phyloP scores from a whole-genome alignment of 2,888 invertebrate genomes.

The Pyrrhosoma nymphula region DNA sequence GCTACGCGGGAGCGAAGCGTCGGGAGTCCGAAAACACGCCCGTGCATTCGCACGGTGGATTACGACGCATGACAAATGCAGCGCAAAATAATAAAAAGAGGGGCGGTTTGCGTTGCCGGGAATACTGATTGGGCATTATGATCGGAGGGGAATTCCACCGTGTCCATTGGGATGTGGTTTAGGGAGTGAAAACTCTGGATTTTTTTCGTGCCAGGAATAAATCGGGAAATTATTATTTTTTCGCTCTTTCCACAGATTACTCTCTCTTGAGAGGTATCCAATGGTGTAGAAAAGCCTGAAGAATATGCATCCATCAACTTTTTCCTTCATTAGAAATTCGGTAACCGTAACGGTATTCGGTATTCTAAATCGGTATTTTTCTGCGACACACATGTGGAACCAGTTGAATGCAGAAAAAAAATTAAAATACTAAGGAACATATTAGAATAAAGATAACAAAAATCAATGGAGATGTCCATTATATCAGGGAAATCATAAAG shows the following conservation, averaged over 20 bases:
- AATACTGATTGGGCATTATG: constrained; percentile 5
- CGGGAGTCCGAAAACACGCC: not conserved
- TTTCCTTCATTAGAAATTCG: not conserved
- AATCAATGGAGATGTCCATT: too few relatives aligned
- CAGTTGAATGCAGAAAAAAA: too few relatives aligned
- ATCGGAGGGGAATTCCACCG: not conserved
- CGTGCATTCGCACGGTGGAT: not conserved
- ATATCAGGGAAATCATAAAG: too few relatives aligned
- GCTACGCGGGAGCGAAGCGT: not conserved
- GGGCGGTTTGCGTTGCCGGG: not conserved
- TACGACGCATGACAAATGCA: not conserved
- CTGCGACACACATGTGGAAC: too few relatives aligned
- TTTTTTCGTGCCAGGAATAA: not conserved
- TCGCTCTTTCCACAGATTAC: not conserved
- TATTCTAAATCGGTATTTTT: too few relatives aligned
- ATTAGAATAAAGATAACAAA: too few relatives aligned
- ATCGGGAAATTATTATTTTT: not conserved
- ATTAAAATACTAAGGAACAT: too few relatives aligned
- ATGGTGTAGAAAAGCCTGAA: not conserved
- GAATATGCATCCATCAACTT: not conserved
- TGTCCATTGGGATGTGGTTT: not conserved
- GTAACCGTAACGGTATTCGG: too few relatives aligned
- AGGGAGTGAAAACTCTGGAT: not conserved
- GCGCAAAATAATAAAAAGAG: not conserved
- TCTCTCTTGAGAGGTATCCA: not conserved